Conservation (phyloP, 2,113 vertebrate genomes). For the Rhineura floridana region DNA sequence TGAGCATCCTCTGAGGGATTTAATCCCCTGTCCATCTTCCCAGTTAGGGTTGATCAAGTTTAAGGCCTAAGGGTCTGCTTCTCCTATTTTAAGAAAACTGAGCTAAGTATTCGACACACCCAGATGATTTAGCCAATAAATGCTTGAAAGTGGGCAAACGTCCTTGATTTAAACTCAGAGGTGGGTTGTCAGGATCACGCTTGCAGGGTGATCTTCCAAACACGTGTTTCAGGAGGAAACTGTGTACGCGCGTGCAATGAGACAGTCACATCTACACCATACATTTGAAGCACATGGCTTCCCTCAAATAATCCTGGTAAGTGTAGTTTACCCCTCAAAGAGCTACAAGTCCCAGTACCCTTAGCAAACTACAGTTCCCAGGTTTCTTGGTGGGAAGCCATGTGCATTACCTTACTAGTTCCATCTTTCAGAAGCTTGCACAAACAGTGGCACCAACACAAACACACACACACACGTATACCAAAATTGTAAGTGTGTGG, state of each 20-base stretch:
- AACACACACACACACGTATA: too few relatives aligned
- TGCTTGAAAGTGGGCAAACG: not conserved
- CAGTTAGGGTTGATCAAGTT: not conserved
- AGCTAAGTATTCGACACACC: not conserved
- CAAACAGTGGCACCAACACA: not conserved
- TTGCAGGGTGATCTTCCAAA: not conserved
- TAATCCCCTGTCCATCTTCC: not conserved
- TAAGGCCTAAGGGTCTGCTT: not conserved
- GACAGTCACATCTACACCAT: too few relatives aligned
- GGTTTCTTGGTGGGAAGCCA: too few relatives aligned
- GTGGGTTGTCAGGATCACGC: not conserved
- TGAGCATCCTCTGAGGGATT: not conserved
- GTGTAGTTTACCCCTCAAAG: too few relatives aligned
- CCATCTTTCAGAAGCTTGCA: not conserved
- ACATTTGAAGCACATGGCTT: too few relatives aligned
- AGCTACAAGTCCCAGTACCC: too few relatives aligned
- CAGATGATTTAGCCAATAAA: not conserved
- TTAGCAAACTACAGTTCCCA: too few relatives aligned
- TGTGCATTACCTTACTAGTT: too few relatives aligned
- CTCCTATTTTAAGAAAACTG: not conserved
- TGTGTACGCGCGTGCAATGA: too few relatives aligned
- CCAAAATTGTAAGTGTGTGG: not conserved
- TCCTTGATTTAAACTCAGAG: not conserved
- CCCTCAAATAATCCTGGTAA: too few relatives aligned
- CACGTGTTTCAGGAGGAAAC: too few relatives aligned